These are phyloP conservation scores for Pyrgilauda ruficollis DNA, from an alignment of 2,113 vertebrate genomes.

Conservation along the genomic window DNA sequence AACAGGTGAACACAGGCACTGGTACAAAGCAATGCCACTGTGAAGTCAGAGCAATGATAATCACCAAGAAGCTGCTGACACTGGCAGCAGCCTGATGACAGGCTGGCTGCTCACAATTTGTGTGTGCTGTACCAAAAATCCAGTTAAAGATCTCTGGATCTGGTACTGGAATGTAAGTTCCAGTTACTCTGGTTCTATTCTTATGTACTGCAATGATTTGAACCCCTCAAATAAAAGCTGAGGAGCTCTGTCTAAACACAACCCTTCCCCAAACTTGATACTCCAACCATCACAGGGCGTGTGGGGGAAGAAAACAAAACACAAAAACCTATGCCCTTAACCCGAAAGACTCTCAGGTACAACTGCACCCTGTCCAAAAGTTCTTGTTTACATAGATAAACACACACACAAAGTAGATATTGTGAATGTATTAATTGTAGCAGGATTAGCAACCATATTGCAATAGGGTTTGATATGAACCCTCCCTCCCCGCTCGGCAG, in stretches of 20 bases:
- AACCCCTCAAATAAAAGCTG: neutral
- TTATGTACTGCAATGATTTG: neutral
- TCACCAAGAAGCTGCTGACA: neutral
- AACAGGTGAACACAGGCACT: neutral
- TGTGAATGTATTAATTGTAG: neutral
- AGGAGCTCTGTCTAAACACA: neutral
- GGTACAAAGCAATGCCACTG: neutral
- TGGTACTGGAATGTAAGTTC: neutral
- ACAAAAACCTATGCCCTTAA: neutral
- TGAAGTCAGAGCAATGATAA: neutral
- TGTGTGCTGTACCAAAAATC: neutral
- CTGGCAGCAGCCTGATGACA: neutral
- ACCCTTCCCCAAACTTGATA: neutral
- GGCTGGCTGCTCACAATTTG: neutral
- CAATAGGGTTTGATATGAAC: neutral
- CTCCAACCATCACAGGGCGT: neutral
- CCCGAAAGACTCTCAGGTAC: neutral
- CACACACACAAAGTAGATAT: neutral
- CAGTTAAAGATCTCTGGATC: neutral
- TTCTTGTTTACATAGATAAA: neutral
- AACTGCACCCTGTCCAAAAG: neutral
- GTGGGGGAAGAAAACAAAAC: neutral
- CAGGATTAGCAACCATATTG: neutral
- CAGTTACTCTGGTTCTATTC: neutral
- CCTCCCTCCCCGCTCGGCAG: neutral